Evolutionary conservation across 1,140 invertebrate species (phyloP), one percentile per base, ranked within the genome.

Genomic region (Musca vetustissima): DNA sequence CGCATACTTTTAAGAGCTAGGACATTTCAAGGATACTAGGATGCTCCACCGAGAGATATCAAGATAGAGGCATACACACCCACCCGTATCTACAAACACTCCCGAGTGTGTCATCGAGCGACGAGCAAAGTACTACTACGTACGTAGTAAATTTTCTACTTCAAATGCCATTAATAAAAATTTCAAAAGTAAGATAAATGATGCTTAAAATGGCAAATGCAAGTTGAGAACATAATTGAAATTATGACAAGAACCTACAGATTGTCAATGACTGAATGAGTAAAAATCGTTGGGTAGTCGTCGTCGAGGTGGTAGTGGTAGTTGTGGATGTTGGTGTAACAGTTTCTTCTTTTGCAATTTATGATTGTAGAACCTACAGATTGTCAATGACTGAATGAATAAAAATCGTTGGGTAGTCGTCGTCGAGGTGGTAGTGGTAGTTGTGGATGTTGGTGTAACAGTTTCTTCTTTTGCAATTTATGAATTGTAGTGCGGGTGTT

Each of bases 241-340:
- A 66, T 66, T 66, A 66, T 66, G 64, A 66, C 64, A 66, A 66
- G 64, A 52, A 66, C 64, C 64, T 66, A 61, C 57, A 61, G 57
- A 61, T 61, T 61, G 57, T 61, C 57, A 61, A 28, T 28, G 57
- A 7, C 36, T 43, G 36, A 53, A 53, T 53, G 52, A 53, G 17
- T 24, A 53, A 53, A 53, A 53, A n/a, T n/a, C n/a, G n/a, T n/a
- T n/a, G n/a, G n/a, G n/a, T n/a, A n/a, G n/a, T n/a, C n/a, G 14
- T 53, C 19, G 7, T 24, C 28, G n/a, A n/a, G 36, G 36, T 43
- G 52, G 19, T 22, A 11, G n/a, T 21, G n/a, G 49, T 52, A n/a
- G n/a, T n/a, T n/a, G n/a, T n/a, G n/a, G n/a, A n/a, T n/a, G n/a
- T n/a, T n/a, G 49, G 21, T 9, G 24, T 53, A 24, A 53, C 24